Percentiles rank a stretch among this genome's conserved stretches.
These are phyloP conservation scores for Antechinus stuartii DNA, from an alignment of 2,113 vertebrate species.

Conservation along the genomic window DNA sequence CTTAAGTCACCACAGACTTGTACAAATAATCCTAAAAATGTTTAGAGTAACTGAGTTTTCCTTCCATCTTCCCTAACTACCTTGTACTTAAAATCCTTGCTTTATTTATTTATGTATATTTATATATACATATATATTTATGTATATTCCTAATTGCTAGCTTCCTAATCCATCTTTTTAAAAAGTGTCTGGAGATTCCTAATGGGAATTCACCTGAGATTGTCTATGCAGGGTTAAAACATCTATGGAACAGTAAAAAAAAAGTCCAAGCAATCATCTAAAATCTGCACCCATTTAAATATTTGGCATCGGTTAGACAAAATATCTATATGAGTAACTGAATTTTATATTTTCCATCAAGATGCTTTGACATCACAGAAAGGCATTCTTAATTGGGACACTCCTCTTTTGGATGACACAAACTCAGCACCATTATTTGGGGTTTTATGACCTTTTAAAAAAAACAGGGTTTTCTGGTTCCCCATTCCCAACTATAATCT, in stretches of 20 bases:
- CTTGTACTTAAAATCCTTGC: too few relatives aligned
- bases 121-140: too few relatives aligned
- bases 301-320: constrained; percentile 2
- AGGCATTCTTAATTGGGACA: neutral
- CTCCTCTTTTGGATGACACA: constrained; percentile 1
- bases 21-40: neutral
- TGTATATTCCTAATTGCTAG: neutral
- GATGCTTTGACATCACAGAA: neutral
- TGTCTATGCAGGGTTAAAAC: neutral
- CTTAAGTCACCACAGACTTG: constrained; percentile 7
- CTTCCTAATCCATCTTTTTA: neutral
- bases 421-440: neutral
- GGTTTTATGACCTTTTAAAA: neutral
- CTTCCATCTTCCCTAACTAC: too few relatives aligned
- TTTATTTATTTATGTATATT: too few relatives aligned
- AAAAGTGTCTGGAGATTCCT: neutral
- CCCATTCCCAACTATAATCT: neutral
- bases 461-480: neutral
- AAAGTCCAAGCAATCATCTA: constrained; percentile 1
- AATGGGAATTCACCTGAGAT: neutral
- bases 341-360: constrained; percentile 19
- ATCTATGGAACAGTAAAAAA: neutral
- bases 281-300: neutral
- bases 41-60: neutral
- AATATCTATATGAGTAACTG: constrained; percentile 1